phyloP scores from a whole-genome alignment of 2,888 invertebrate genomes.

The Tanytarsus gracilentus region DNA sequence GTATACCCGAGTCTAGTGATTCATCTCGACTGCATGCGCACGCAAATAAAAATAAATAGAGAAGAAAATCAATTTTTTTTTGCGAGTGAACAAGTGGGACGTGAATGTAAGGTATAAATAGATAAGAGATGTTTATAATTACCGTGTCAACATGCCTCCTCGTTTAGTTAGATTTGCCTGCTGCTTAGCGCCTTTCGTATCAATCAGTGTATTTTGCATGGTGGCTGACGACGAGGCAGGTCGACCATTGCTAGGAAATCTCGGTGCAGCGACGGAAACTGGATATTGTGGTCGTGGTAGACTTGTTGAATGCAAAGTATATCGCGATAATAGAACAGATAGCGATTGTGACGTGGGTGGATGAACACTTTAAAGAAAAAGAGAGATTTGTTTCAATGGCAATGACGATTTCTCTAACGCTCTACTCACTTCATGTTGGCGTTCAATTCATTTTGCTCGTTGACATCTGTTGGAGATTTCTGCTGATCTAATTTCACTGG shows the following conservation, averaged over 20 bases:
- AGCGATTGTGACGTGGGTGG: slow-evolving; percentile 42
- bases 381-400: background rate
- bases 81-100: background rate
- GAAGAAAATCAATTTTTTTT: background rate
- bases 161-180: slow-evolving; percentile 57
- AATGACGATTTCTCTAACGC: background rate
- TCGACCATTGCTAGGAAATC: slow-evolving; percentile 31
- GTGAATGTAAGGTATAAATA: background rate
- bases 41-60: background rate
- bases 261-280: slow-evolving; percentile 41
- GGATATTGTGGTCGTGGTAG: slow-evolving; percentile 67
- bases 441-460: background rate
- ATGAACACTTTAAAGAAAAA: slow-evolving; percentile 36
- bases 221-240: background rate
- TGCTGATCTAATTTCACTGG: background rate
- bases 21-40: slow-evolving; percentile 36
- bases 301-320: slow-evolving; percentile 60
- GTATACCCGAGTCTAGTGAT: slow-evolving; percentile 43
- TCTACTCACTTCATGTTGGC: slow-evolving; percentile 1
- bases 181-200: slow-evolving; percentile 63
- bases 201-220: slow-evolving; percentile 47
- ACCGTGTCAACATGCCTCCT: slow-evolving; percentile 31
- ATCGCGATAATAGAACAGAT: slow-evolving; percentile 49
- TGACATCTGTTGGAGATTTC: background rate
- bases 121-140: background rate